Evolutionary conservation across 2,797 vertebrate species (phyloP), one percentile per base, ranked within the genome.

Genomic region (Sebastes aleutianus): DNA sequence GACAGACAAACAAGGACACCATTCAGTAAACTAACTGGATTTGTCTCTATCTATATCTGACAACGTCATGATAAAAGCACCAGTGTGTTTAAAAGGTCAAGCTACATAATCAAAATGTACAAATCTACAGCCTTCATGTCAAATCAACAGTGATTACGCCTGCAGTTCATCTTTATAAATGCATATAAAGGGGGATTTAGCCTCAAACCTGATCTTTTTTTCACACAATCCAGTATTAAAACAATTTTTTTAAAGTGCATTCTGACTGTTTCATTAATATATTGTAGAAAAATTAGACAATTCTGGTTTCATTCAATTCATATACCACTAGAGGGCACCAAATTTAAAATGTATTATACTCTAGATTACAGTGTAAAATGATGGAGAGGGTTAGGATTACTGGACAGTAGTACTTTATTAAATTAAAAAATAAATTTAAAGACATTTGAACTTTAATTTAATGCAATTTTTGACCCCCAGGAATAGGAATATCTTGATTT

Each of bases 331-430:
- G 53, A 63, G 20, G 20, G 31, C 47, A 24, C 9, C 7, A 39
- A 0, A 39, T 16, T 47, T 2, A 16, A 65, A 63, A 34, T 13
- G 11, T 13, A 4, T 34, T 43, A 16, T 26, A 22, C 20, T 12
- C 61, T 62, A 12, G 29, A 11, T 43, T 43, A 39, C 24, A 8
- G 6, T 9, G n/a, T n/a, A 24, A 8, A 3, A 24, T 16, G 2
- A n/a, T n/a, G 20, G 31, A 63, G 59, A 18, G 7, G 8, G 4
- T 26, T 5, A 32, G 20, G n/a, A 8, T 43, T 24, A 47, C 8
- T 13, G 13, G 22, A 64, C 22, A 9, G 26, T 24, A 8, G n/a
- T 50, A 2, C 11, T 2, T 0, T 3, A 27, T 14, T 9, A 27
- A 12, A 12, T 16, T 11, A 6, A 24, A 6, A 43, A 7, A 10